Percentiles rank a stretch among this genome's conserved stretches.
These are phyloP conservation scores for Lota lota DNA, from an alignment of 2,113 vertebrate genomes.

Conservation along the genomic window DNA sequence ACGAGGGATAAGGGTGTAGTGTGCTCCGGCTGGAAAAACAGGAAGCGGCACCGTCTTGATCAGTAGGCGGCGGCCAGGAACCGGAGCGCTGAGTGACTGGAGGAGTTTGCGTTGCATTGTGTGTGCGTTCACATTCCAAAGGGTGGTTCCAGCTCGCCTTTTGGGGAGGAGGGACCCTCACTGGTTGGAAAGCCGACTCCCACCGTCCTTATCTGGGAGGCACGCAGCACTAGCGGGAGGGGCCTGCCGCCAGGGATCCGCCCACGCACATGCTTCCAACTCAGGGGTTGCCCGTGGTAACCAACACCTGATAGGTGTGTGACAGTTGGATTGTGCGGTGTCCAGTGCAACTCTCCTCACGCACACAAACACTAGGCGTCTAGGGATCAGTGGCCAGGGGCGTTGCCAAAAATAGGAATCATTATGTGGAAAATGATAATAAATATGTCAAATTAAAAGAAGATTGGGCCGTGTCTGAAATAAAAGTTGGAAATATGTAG, in stretches of 20 bases:
- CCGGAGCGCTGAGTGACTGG: slow-evolving; percentile 25
- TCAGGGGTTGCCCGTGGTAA: slow-evolving; percentile 29
- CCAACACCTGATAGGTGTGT: slow-evolving; percentile 47
- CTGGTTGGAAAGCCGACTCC: slow-evolving; percentile 47
- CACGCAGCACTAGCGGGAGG: slow-evolving; percentile 45
- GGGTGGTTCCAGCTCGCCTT: slow-evolving; percentile 67
- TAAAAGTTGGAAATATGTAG: neutral
- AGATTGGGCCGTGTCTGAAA: neutral
- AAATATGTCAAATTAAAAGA: no score
- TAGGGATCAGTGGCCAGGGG: no score
- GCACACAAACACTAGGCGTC: no score
- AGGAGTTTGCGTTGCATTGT: slow-evolving; percentile 9
- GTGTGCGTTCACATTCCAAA: slow-evolving; percentile 56
- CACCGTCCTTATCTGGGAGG: slow-evolving; percentile 46
- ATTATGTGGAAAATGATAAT: neutral
- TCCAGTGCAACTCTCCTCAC: no score
- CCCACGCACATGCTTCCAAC: slow-evolving; percentile 47
- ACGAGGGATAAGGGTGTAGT: no score
- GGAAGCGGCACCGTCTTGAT: slow-evolving; percentile 65
- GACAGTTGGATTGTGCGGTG: slow-evolving; percentile 10
- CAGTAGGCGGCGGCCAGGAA: slow-evolving; percentile 19
- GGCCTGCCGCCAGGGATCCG: slow-evolving; percentile 23
- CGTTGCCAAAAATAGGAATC: neutral
- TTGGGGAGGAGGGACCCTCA: slow-evolving; percentile 53
- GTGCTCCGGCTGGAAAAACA: slow-evolving; percentile 50